phyloP scores from a whole-genome alignment of 2,888 invertebrate species.

The Aspidiotus destructor region DNA sequence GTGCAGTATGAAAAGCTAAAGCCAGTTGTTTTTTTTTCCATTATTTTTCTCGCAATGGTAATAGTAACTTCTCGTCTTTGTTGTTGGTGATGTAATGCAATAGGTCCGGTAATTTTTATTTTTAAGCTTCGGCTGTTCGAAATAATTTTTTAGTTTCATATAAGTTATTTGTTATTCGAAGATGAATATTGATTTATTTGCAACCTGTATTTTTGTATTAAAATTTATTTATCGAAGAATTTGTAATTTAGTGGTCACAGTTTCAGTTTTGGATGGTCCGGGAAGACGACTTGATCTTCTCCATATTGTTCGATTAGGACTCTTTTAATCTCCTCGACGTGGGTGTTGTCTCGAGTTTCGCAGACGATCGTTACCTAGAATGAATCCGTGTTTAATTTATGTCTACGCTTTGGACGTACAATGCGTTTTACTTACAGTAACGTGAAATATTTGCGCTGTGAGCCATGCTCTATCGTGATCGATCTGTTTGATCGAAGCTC shows the following conservation, averaged over 20 bases:
- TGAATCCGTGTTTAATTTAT: conserved; percentile 6
- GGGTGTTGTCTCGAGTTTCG: conserved; percentile 75
- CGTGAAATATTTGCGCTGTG: conserved; percentile 74
- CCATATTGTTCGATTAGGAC: conserved; percentile 1
- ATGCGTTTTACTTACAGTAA: conserved; percentile 46
- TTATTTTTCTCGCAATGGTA: too few relatives aligned
- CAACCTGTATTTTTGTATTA: neutral
- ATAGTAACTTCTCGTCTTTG: neutral
- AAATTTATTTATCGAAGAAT: neutral
- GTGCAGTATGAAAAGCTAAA: too few relatives aligned
- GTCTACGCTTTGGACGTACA: neutral
- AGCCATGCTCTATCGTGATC: conserved; percentile 94
- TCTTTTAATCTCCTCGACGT: conserved; percentile 43
- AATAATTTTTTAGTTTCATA: neutral
- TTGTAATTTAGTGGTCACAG: neutral
- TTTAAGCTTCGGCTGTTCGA: conserved; percentile 14
- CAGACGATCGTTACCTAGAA: conserved; percentile 76
- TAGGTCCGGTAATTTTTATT: neutral
- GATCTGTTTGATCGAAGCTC: conserved; percentile 88
- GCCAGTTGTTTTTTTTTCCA: too few relatives aligned
- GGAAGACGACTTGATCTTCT: neutral
- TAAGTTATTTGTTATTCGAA: neutral
- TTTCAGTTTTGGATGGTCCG: neutral
- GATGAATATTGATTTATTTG: neutral
- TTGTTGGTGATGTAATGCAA: neutral